A percentile compares a stretch with the other conserved stretches of the same genome.
Conservation (phyloP, 2,113 vertebrate species). For the Phainopepla nitens region DNA sequence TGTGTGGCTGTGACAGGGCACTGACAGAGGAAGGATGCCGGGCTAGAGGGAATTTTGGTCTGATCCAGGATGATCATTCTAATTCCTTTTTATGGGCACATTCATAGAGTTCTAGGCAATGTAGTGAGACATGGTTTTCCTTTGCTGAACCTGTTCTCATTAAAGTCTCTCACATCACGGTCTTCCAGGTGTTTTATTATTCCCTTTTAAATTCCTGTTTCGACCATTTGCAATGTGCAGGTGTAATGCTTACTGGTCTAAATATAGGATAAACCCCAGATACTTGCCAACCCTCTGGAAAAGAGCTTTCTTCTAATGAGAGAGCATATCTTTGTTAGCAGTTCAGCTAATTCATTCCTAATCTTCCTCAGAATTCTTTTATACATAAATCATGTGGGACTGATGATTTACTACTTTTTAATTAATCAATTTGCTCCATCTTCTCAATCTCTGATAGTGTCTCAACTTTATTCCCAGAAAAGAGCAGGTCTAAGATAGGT, state of each 20-base stretch:
- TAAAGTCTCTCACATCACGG: background rate
- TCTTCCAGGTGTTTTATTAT: constrained; percentile 64
- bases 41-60: background rate
- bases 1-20: background rate
- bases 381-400: constrained; percentile 41
- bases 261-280: constrained; percentile 43
- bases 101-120: background rate
- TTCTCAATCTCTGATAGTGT: background rate
- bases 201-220: constrained; percentile 56
- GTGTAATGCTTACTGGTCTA: constrained; percentile 27
- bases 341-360: constrained; percentile 41
- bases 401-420: constrained; percentile 56
- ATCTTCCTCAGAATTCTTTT: constrained; percentile 46
- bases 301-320: constrained; percentile 46
- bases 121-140: background rate
- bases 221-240: constrained; percentile 9
- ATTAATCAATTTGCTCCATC: constrained; percentile 54
- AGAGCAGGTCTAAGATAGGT: background rate
- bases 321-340: constrained; percentile 32
- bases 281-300: constrained; percentile 8
- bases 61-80: background rate
- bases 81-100: background rate
- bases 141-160: constrained; percentile 26
- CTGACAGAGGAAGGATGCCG: background rate
- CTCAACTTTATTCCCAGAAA: constrained; percentile 15